Conservation (phyloP, 53 echinoderm and acorn worm species). For the Actinopyga echinites region DNA sequence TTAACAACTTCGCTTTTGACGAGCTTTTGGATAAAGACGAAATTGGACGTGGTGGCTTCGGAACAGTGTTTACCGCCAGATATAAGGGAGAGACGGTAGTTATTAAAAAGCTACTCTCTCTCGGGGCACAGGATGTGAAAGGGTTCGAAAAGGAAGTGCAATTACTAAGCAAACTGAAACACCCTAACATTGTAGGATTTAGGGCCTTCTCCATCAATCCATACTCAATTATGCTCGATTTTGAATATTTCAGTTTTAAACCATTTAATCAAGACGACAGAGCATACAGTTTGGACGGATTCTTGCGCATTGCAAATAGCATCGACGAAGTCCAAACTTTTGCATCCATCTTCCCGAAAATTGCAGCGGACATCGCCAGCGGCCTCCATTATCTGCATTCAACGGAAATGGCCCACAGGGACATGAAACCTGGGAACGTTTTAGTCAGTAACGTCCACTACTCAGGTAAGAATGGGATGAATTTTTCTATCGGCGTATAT, state of each 20-base stretch:
- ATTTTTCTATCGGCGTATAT: background rate
- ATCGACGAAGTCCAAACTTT: conserved; percentile 28
- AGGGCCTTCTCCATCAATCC: background rate
- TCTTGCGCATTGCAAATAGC: background rate
- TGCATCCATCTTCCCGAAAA: background rate
- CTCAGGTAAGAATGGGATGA: background rate
- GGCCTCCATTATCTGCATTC: background rate
- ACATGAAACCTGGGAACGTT: conserved; percentile 24
- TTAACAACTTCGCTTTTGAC: background rate
- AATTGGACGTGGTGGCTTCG: background rate
- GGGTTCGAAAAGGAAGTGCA: background rate
- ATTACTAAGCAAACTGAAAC: background rate
- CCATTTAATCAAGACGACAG: conserved; percentile 7
- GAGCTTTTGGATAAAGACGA: background rate
- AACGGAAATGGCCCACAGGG: background rate
- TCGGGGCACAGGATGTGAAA: background rate
- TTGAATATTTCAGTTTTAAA: conserved; percentile 2
- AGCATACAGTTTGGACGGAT: background rate
- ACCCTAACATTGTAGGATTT: background rate
- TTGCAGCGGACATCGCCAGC: background rate
- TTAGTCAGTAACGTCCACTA: conserved; percentile 12
- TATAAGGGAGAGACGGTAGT: background rate
- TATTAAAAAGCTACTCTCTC: background rate
- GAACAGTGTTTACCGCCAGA: background rate
- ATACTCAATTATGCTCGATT: background rate